These are phyloP conservation scores for Drosophila arizonae DNA, from an alignment of 1,140 invertebrate genomes.

Conservation along the genomic window DNA sequence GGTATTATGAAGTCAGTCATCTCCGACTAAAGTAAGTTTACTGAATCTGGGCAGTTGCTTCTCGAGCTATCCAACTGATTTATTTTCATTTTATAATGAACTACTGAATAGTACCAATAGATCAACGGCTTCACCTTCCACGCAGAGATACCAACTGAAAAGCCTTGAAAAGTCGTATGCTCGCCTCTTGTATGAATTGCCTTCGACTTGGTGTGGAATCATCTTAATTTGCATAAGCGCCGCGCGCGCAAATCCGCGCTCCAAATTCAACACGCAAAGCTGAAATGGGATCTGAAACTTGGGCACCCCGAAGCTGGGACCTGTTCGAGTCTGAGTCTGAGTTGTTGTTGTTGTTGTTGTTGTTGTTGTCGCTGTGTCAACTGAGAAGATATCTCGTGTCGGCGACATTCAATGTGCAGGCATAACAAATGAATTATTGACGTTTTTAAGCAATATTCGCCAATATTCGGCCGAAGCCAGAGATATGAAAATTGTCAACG, in stretches of 20 bases:
- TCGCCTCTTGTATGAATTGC: not conserved
- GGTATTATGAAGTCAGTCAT: no score
- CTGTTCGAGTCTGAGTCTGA: slow-evolving; percentile 1
- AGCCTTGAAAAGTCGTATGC: slow-evolving; percentile 1
- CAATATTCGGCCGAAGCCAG: slow-evolving; percentile 57
- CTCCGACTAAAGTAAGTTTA: not conserved
- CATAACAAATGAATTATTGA: slow-evolving; percentile 83
- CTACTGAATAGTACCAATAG: not conserved
- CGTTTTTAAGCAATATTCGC: slow-evolving; percentile 83
- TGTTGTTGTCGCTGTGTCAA: slow-evolving; percentile 1
- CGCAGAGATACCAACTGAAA: not conserved
- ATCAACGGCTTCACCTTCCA: not conserved
- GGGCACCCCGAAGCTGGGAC: not conserved
- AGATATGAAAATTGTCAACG: slow-evolving; percentile 82
- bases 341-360: not conserved
- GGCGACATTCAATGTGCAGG: slow-evolving; percentile 81
- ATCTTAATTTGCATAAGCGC: slow-evolving; percentile 75
- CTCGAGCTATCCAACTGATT: not conserved
- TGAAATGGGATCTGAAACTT: not conserved
- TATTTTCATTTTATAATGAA: not conserved
- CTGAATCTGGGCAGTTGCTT: no score
- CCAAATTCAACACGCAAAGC: slow-evolving; percentile 68
- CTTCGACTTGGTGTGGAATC: slow-evolving; percentile 35
- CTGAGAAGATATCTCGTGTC: slow-evolving; percentile 63
- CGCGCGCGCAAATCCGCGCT: slow-evolving; percentile 67